Evolutionary conservation across 2,797 vertebrate species (phyloP), one percentile per base, ranked within the genome.

Genomic region (Oryzias dopingdopingensis): DNA sequence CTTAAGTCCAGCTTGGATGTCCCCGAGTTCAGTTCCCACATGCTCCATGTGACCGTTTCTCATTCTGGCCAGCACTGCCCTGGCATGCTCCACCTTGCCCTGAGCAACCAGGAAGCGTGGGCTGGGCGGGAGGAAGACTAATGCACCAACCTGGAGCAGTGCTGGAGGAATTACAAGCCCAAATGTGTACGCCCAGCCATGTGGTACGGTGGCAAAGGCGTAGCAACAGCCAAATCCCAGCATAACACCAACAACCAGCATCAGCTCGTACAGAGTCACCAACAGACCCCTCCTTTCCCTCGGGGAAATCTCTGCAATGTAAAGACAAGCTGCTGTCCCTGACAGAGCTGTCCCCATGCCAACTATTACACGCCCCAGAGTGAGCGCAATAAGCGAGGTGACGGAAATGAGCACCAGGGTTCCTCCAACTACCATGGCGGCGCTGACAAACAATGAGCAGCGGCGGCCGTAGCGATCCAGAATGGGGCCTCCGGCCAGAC

Each of bases 271-370:
- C 58, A 98, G 70, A 0, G 95, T 97, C 26, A 99, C 95, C 0
- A 98, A 92, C 59, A 96, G 88, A 16, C 96, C 96, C 79, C 96
- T 90, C 85, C 94, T 90, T 67, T 96, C 85, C 43, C 92, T 89
- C 0, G 96, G 96, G 0, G 96, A 95, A 13, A 99, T 97, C 88
- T 99, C 96, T 0, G 96, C 96, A 0, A 97, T 94, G 62, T 99
- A 99, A 22, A 98, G 91, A 60, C 96, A 98, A 0, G 96, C 95
- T 1, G 94, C 94, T 0, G 93, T 95, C 3, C 95, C 94, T 0
- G 96, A 96, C 22, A 97, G 82, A 0, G 96, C 92, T 12, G 96
- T 94, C 15, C 95, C 95, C 88, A 96, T 89, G 40, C 96, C 96
- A 8, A 96, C 90, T 14, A 94, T 80, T 4, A 92, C 79, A 14